Evolutionary conservation across 2,113 vertebrate species (phyloP).

Genomic region (Zapornia atra): DNA sequence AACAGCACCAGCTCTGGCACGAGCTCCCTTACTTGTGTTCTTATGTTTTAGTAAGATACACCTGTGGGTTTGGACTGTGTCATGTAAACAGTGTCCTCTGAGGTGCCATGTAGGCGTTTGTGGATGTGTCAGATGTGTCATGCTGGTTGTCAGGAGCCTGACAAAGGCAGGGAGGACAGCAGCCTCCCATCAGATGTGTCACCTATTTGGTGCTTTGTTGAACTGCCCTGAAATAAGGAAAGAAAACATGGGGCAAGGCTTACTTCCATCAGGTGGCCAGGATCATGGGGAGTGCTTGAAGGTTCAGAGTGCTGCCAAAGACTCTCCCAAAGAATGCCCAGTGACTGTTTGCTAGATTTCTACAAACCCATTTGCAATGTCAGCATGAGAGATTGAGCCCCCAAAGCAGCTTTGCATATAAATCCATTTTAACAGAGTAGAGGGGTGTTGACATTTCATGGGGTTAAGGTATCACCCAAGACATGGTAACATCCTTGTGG

Average conservation of each 20-base stretch:
- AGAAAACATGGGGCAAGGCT: neutral
- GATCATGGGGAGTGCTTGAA: too few species aligned
- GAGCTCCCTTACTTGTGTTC: neutral
- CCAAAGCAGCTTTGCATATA: neutral
- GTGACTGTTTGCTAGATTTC: neutral
- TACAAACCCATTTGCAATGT: neutral
- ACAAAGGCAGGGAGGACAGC: neutral
- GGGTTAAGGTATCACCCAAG: neutral
- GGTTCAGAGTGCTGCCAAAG: neutral
- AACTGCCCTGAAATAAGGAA: neutral
- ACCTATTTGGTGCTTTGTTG: neutral
- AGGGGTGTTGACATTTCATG: neutral
- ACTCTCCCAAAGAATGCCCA: neutral
- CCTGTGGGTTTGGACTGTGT: neutral
- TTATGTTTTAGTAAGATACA: conserved; percentile 53
- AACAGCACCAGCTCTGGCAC: neutral
- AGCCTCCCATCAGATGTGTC: neutral
- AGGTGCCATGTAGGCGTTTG: neutral
- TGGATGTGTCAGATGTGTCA: neutral
- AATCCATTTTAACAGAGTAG: neutral
- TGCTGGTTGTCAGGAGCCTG: neutral
- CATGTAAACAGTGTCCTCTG: neutral
- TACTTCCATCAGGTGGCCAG: neutral
- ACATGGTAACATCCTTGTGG: neutral
- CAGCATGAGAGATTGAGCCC: neutral